phyloP scores from a whole-genome alignment of 2,113 vertebrate genomes.

The Pluvianellus socialis region DNA sequence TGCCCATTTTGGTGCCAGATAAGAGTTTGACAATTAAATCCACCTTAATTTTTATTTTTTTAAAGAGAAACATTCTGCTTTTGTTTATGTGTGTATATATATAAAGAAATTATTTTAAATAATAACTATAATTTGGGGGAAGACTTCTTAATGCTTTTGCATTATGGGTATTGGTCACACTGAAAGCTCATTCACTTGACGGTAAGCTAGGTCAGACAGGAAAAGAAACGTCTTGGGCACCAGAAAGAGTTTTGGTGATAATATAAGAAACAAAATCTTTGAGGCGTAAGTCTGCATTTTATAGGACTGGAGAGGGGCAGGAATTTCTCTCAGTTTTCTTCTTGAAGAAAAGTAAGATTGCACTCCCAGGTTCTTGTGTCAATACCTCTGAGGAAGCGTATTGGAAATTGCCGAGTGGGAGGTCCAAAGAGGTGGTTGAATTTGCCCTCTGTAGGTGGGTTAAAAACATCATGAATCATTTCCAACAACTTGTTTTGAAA shows the following conservation, averaged over 20 bases:
- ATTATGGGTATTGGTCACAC: neutral
- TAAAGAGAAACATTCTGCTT: neutral
- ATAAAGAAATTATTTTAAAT: neutral
- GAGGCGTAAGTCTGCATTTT: neutral
- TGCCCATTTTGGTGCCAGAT: neutral
- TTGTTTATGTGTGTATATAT: neutral
- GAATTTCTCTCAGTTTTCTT: neutral
- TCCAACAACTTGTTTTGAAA: neutral
- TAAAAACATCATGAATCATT: neutral
- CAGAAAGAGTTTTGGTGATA: neutral
- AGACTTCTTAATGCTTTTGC: neutral
- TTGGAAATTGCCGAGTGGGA: neutral
- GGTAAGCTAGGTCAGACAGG: neutral
- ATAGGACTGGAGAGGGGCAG: neutral
- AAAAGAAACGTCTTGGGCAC: neutral
- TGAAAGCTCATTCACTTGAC: neutral
- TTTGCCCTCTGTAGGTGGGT: neutral
- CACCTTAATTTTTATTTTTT: neutral
- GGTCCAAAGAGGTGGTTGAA: neutral
- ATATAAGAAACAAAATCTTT: neutral
- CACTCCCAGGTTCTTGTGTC: neutral
- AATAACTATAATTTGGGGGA: neutral
- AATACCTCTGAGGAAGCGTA: fast-evolving
- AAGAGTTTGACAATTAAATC: neutral
- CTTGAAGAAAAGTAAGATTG: neutral